phyloP scores from a whole-genome alignment of 2,113 vertebrate genomes.

The Chaenogobius annularis region DNA sequence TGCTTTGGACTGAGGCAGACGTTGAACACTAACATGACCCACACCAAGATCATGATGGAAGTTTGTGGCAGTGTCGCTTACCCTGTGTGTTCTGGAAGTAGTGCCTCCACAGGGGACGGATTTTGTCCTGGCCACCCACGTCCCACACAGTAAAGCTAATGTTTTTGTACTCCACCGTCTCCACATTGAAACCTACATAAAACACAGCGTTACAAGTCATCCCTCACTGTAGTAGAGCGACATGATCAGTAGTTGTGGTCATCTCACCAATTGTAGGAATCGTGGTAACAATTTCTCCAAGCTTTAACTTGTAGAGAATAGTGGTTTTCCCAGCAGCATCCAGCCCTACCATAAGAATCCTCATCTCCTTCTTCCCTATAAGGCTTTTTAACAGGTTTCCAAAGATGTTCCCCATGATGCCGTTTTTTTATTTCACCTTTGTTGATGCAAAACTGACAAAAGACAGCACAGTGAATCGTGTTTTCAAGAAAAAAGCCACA shows the following conservation, averaged over 20 bases:
- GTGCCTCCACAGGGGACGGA: constrained; percentile 95
- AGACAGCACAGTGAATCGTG: neutral
- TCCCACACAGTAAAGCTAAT: constrained; percentile 99
- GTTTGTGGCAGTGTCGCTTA: constrained; percentile 47
- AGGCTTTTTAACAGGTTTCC: constrained; percentile 93
- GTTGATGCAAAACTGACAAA: constrained; percentile 49
- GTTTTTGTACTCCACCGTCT: constrained; percentile 98
- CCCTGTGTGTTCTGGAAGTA: constrained; percentile 99
- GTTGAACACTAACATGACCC: constrained; percentile 15
- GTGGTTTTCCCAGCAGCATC: constrained; percentile 93
- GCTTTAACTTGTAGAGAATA: constrained; percentile 91
- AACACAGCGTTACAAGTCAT: constrained; percentile 3
- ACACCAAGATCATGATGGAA: constrained; percentile 3
- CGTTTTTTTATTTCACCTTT: constrained; percentile 35
- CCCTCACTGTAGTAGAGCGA: too few relatives aligned
- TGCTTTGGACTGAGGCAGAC: constrained; percentile 15
- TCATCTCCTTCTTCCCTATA: constrained; percentile 94
- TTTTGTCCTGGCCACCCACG: constrained; percentile 97
- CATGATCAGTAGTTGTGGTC: neutral
- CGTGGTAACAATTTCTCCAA: constrained; percentile 92
- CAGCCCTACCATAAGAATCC: constrained; percentile 91
- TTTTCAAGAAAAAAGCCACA: constrained; percentile 12
- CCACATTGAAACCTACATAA: constrained; percentile 90
- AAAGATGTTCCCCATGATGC: constrained; percentile 90
- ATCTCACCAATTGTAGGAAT: constrained; percentile 88